Base-by-base conservation (phyloP, 2,797 vertebrate species). In the Melanotaenia nigrans region DNA sequence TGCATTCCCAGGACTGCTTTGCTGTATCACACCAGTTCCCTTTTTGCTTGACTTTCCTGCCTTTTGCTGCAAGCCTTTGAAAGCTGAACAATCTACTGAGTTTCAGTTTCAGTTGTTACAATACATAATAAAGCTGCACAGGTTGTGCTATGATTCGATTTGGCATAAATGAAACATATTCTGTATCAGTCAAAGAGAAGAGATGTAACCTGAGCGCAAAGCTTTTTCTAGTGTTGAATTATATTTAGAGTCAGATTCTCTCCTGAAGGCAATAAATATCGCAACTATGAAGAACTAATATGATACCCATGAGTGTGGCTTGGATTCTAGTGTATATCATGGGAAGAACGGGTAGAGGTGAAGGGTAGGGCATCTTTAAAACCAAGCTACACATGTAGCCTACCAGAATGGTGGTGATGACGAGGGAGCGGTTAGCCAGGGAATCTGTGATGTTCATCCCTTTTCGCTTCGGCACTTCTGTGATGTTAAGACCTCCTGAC, bases 351-450 rank as follows among this genome's bases (percentile, higher is more conserved):
- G 59, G 24, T 33, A 65, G 32, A 54, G 40, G 51, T 57, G 13
- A 71, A 71, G 38, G 35, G 2, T 12, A 53, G 49, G 65, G 33
- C 28, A 65, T 67, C 0, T 65, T 77, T 71, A 20, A 40, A 5
- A 0, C n/a, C 14, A 63, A 58, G 57, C 51, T 75, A 49, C 35
- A 61, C 40, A 24, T 63, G 20, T 71, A 78, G 89, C 92, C 75
- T 96, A 99, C 98, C 96, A 99, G 95, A 81, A 99, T 96, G 0
- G 97, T 98, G 87, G 97, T 97, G 93, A 99, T 95, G 72, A 99
- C 92, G 1, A 99, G 96, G 0, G 98, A 98, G 78, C 98, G 94
- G 90, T 99, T 99, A 62, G 97, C 97, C 89, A 99, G 92, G 0
- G 98, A 99, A 85, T 99, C 97, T 0, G 97, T 99, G 93, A 99